These are phyloP conservation scores for Hylaeus anthracinus DNA, from an alignment of 1,140 invertebrate genomes.

Conservation along the genomic window DNA sequence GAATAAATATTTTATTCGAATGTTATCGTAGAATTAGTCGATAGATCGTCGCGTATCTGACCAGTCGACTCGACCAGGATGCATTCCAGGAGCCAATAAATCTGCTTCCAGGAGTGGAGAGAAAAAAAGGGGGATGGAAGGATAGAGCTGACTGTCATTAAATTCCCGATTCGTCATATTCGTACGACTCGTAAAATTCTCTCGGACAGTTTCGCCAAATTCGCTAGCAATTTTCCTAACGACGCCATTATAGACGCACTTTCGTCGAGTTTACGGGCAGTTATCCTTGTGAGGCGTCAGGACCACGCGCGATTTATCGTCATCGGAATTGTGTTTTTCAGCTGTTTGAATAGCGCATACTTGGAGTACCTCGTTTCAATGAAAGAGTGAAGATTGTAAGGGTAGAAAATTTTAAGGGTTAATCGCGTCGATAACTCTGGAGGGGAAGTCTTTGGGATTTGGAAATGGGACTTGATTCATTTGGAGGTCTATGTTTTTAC, in stretches of 20 bases:
- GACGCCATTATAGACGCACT: slow-evolving; percentile 46
- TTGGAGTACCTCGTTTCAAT: background rate
- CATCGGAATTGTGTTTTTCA: slow-evolving; percentile 17
- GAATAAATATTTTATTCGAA: slow-evolving; percentile 59
- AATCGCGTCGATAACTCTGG: background rate
- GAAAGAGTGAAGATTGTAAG: background rate
- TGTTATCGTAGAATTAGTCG: background rate
- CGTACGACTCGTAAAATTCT: slow-evolving; percentile 45
- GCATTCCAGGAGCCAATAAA: slow-evolving; percentile 1
- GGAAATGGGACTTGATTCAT: background rate
- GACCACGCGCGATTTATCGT: slow-evolving; percentile 45
- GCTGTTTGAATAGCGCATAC: background rate
- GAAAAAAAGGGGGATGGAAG: background rate
- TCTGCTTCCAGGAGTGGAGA: slow-evolving; percentile 6
- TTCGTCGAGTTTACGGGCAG: slow-evolving; percentile 51
- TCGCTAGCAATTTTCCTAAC: slow-evolving; percentile 57
- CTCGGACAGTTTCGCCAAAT: slow-evolving; percentile 29
- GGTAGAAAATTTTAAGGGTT: background rate
- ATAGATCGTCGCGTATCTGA: background rate
- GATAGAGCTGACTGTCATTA: slow-evolving; percentile 42
- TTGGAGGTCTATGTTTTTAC: too few relatives aligned
- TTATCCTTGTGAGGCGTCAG: slow-evolving; percentile 27
- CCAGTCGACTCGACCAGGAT: background rate
- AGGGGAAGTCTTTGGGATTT: background rate
- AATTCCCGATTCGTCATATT: slow-evolving; percentile 55